phyloP scores from a whole-genome alignment of 2,113 vertebrate species.

The Sturnus vulgaris region DNA sequence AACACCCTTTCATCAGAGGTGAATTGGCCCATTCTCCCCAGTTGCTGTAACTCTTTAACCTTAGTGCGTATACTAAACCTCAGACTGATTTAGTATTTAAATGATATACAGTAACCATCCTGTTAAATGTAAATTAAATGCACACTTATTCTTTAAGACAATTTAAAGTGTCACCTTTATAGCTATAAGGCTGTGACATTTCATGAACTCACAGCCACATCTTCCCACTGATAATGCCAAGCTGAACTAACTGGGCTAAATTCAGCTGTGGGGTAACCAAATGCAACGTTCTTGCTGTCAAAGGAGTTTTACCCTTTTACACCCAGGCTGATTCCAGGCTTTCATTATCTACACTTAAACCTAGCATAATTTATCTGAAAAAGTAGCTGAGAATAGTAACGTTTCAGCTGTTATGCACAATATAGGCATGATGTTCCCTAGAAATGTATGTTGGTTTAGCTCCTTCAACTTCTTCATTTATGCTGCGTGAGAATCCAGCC shows the following conservation, averaged over 20 bases:
- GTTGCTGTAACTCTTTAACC: not conserved
- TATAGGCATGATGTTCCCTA: not conserved
- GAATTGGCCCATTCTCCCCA: not conserved
- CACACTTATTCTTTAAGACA: constrained; percentile 45
- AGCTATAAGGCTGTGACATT: constrained; percentile 61
- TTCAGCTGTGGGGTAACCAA: constrained; percentile 16
- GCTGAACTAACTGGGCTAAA: constrained; percentile 39
- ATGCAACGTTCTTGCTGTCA: not conserved
- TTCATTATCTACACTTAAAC: constrained; percentile 54
- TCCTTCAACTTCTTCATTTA: not conserved
- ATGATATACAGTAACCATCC: constrained; percentile 51
- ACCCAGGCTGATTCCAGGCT: constrained; percentile 16
- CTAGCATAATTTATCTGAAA: constrained; percentile 27
- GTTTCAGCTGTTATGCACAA: constrained; percentile 4
- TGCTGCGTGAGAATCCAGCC: not conserved
- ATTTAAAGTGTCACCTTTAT: constrained; percentile 63
- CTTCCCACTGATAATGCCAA: constrained; percentile 43
- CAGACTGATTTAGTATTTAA: constrained; percentile 57
- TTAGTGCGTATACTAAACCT: not conserved
- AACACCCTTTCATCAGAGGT: not conserved
- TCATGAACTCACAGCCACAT: constrained; percentile 48
- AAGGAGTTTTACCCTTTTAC: not conserved
- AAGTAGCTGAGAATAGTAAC: constrained; percentile 33
- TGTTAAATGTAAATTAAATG: constrained; percentile 62
- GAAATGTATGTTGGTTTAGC: not conserved